Percentiles rank a stretch among this genome's conserved stretches.
phyloP scores from a whole-genome alignment of 2,797 vertebrate genomes.

The Muraenolepis orangiensis region DNA sequence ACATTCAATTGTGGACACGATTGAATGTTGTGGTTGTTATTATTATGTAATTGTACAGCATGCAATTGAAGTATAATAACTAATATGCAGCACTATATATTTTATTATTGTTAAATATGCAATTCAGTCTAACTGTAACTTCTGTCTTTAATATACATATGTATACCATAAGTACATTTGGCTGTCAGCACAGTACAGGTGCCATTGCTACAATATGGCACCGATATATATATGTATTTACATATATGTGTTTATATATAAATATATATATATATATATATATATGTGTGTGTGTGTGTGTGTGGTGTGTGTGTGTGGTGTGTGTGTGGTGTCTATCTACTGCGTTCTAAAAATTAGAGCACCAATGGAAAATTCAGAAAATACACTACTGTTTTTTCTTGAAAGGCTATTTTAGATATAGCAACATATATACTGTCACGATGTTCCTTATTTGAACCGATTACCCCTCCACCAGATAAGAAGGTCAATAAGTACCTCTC shows the following conservation, averaged over 20 bases:
- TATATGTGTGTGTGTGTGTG: no score
- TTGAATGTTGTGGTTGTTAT: background rate
- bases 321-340: no score
- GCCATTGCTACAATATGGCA: background rate
- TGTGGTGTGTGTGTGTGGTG: no score
- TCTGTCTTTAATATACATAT: background rate
- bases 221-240: background rate
- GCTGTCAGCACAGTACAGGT: background rate
- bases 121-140: background rate
- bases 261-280: no score
- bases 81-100: background rate
- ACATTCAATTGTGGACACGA: background rate
- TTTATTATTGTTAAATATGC: background rate
- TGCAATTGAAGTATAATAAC: background rate
- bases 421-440: background rate
- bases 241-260: no score
- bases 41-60: background rate
- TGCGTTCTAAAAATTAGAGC: no score
- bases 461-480: background rate
- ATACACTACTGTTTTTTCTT: background rate
- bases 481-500: background rate
- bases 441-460: background rate
- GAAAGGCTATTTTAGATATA: background rate
- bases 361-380: background rate
- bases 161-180: background rate